A percentile compares a stretch with the other conserved stretches of the same genome.
These are phyloP conservation scores for Lophotis ruficrista DNA, from an alignment of 2,113 vertebrate genomes.

Conservation along the genomic window DNA sequence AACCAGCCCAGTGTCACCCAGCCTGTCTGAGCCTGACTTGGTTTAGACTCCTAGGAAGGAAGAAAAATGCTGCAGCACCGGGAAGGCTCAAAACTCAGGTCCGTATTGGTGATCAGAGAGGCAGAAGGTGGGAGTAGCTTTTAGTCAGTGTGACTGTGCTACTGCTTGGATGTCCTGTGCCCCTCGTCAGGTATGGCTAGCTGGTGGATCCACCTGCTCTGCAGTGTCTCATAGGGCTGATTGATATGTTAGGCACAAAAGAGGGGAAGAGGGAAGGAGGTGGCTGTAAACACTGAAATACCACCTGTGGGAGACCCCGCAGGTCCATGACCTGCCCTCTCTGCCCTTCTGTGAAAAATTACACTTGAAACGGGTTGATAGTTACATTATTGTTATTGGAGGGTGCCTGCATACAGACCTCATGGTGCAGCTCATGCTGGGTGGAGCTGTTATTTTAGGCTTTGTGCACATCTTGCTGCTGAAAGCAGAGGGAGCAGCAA, in stretches of 20 bases:
- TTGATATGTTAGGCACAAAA: not conserved
- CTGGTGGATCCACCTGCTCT: fast-evolving
- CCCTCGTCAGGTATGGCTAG: fast-evolving
- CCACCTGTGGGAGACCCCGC: fast-evolving
- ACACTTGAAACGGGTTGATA: not conserved
- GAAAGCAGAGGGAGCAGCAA: not conserved
- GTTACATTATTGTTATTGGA: not conserved
- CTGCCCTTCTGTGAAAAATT: not conserved
- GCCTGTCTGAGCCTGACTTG: not conserved
- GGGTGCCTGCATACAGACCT: not conserved
- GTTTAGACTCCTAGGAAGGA: not conserved
- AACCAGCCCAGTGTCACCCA: not conserved
- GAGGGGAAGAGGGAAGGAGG: not conserved
- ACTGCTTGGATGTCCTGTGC: not conserved
- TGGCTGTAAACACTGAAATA: not conserved
- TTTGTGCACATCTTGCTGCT: not conserved
- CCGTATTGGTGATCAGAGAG: not conserved
- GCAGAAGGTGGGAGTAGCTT: fast-evolving
- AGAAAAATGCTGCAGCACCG: not conserved
- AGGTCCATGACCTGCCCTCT: not conserved
- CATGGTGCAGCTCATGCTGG: not conserved
- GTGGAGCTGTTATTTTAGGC: not conserved
- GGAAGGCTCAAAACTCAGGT: fast-evolving
- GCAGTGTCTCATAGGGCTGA: fast-evolving
- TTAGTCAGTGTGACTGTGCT: not conserved